These are phyloP conservation scores for Sarotherodon lohbergeri DNA, from an alignment of 2,113 vertebrate genomes.

Conservation along the genomic window DNA sequence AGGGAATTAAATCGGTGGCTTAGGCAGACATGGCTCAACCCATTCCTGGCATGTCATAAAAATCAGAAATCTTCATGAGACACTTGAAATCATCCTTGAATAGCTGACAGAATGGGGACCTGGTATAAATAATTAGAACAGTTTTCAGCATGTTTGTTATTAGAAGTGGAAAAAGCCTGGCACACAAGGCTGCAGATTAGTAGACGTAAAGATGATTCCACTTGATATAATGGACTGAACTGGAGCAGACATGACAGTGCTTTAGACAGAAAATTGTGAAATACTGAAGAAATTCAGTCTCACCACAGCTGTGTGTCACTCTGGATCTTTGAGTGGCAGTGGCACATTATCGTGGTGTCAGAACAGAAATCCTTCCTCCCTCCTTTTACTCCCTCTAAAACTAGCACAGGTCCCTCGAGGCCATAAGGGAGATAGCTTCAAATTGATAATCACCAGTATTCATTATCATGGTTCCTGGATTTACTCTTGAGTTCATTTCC, in stretches of 20 bases:
- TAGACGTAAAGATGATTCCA: conserved; percentile 50
- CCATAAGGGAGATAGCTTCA: conserved; percentile 63
- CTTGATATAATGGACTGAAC: conserved; percentile 58
- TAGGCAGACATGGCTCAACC: conserved; percentile 30
- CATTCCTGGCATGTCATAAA: conserved; percentile 45
- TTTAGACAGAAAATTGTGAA: conserved; percentile 33
- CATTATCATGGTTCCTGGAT: conserved; percentile 71
- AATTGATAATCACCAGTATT: conserved; percentile 75
- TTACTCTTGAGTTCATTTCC: conserved; percentile 73
- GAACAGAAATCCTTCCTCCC: conserved; percentile 31
- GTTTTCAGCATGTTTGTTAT: conserved; percentile 58
- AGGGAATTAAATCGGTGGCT: conserved; percentile 39
- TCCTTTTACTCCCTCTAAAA: conserved; percentile 34
- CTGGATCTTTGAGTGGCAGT: conserved; percentile 56
- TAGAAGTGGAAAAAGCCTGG: conserved; percentile 33
- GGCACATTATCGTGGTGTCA: conserved; percentile 45
- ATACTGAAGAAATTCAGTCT: conserved; percentile 22
- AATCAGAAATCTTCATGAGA: conserved; percentile 54
- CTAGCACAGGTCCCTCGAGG: conserved; percentile 65
- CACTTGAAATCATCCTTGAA: conserved; percentile 51
- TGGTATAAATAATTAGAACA: conserved; percentile 62
- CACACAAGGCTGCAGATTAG: conserved; percentile 48
- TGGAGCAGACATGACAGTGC: conserved; percentile 53
- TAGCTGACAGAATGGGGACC: conserved; percentile 64
- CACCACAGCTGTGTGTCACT: conserved; percentile 51